Evolutionary conservation across 2,888 invertebrate genomes (phyloP).

Genomic region (Dasypolia templi): DNA sequence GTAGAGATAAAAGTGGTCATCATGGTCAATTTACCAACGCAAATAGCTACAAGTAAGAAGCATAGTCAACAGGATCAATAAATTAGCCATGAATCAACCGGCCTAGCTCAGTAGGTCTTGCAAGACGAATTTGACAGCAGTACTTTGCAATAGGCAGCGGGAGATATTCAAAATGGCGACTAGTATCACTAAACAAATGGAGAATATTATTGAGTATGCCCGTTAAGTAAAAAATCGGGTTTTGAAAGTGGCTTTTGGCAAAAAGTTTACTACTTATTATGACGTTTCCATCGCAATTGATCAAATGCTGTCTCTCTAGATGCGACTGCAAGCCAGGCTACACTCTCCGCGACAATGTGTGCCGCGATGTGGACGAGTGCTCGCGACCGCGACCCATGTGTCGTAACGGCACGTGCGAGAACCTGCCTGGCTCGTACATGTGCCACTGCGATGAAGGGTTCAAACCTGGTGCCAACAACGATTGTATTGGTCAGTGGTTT

Average conservation of each 20-base stretch:
- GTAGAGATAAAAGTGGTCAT: too few species aligned
- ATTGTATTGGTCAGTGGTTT: conserved; percentile 92
- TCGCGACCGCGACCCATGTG: conserved; percentile 93
- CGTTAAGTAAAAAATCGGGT: not conserved
- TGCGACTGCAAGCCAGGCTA: conserved; percentile 95
- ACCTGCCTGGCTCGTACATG: conserved; percentile 92
- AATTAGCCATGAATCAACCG: conserved; percentile 12
- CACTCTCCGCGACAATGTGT: conserved; percentile 90
- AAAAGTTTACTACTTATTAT: not conserved
- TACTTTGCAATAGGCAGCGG: not conserved
- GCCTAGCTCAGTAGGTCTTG: not conserved
- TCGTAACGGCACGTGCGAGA: conserved; percentile 94
- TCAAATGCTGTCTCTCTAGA: conserved; percentile 63
- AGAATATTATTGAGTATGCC: too few species aligned
- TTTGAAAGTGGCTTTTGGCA: not conserved
- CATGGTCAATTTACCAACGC: not conserved
- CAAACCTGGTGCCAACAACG: conserved; percentile 94
- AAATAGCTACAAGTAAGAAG: not conserved
- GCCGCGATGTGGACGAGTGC: conserved; percentile 94
- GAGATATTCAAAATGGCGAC: not conserved
- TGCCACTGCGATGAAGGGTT: conserved; percentile 95
- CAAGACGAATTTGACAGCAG: not conserved
- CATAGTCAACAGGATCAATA: conserved; percentile 28
- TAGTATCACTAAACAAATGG: not conserved
- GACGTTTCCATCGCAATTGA: not conserved